Conservation (phyloP, 2,888 invertebrate species). For the Drosophila demipolita region DNA sequence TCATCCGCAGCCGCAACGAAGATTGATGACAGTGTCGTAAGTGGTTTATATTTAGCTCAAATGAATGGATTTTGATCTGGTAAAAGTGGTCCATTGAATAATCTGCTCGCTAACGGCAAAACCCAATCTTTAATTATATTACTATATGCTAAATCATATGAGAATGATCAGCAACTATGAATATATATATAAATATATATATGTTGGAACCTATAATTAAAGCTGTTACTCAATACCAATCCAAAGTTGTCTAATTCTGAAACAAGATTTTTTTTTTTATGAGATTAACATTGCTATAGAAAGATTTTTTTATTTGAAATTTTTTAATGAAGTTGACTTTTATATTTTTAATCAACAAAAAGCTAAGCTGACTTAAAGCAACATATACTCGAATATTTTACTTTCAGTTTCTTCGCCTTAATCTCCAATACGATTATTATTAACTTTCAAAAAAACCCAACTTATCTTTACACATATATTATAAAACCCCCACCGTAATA, state of each 20-base stretch:
- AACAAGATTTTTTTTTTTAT: neutral
- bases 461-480: conserved; percentile 17
- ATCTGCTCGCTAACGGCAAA: conserved; percentile 6
- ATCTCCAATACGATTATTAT: conserved; percentile 5
- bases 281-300: neutral
- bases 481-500: neutral
- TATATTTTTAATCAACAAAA: neutral
- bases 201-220: neutral
- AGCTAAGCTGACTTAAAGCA: neutral
- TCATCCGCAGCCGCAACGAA: conserved; percentile 2
- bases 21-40: conserved; percentile 49
- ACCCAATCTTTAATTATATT: neutral
- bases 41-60: conserved; percentile 17
- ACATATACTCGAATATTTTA: neutral
- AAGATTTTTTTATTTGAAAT: neutral
- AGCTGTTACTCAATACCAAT: neutral
- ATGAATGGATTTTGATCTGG: conserved; percentile 21
- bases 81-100: conserved; percentile 45
- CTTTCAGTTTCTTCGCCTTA: neutral
- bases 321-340: neutral
- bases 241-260: neutral
- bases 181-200: neutral
- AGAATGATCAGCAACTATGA: neutral
- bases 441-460: conserved; percentile 13
- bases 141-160: neutral